Base-by-base conservation (phyloP, 2,888 invertebrate genomes). In the Pteria penguin region DNA sequence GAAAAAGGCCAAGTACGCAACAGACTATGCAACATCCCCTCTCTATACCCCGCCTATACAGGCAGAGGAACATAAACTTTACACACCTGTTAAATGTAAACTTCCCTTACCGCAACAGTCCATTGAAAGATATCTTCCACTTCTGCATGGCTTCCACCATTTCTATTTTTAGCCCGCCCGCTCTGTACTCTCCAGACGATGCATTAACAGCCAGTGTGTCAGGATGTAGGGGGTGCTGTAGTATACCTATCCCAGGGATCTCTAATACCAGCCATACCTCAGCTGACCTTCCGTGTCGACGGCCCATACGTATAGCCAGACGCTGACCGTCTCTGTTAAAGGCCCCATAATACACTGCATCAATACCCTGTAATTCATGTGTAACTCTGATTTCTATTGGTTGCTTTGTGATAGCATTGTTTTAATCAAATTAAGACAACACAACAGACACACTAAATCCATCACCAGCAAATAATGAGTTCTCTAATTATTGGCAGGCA, bases 121-220 rank as follows among this genome's bases (percentile, higher is more conserved):
- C 96, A 89, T 95, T 96, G 90, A 94, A 96, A 33, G 94, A 91
- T 24, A 96, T 93, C 85, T 95, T 93, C 93, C 95, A 93, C 72
- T 94, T 93, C 75, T 91, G 91, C 87, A 94, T 93, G 0, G 95
- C 94, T 84, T 95, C 94, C 58, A 95, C 84, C 55, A 94, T 92
- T 84, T 94, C 94, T 32, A 96, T 93, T 82, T 93, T 94, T 54
- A 96, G 85, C 8, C 93, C 92, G 0, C 86, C 90, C 3, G 90
- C 90, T 29, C 79, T 80, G 76, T 84, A 89, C 1, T 75, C 80
- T 0, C 67, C 70, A 0, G 81, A 81, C 61, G 83, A 91, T 8
- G 91, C 90, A 82, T 93, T 92, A 62, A 83, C 83, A 71, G 91
- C 75, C 92, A 84, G 33, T 88, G 94, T 94, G 82, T 94, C 93